These are phyloP conservation scores for Machimus rusticus DNA, from an alignment of 2,888 invertebrate species.

Conservation along the genomic window DNA sequence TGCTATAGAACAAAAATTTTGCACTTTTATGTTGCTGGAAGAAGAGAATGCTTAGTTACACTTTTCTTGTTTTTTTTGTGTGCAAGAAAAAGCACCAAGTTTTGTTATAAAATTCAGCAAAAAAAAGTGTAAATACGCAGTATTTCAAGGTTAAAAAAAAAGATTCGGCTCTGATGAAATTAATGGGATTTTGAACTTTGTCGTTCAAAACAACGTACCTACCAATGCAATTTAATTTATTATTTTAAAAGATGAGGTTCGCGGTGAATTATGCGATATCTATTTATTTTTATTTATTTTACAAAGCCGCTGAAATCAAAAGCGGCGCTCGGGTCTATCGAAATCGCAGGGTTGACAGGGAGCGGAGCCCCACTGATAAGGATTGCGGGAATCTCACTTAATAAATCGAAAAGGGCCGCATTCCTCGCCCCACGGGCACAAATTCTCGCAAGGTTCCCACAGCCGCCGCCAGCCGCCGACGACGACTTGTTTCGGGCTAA, in stretches of 20 bases:
- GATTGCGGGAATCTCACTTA: background rate
- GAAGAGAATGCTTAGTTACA: too few relatives aligned
- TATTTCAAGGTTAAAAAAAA: too few relatives aligned
- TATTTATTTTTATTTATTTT: background rate
- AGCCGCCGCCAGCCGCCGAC: background rate
- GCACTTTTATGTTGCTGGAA: too few relatives aligned
- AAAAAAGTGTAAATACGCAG: too few relatives aligned
- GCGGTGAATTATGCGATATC: background rate
- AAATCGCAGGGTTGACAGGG: background rate
- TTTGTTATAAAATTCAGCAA: too few relatives aligned
- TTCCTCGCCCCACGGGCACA: background rate
- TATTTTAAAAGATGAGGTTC: background rate
- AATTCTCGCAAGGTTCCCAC: background rate
- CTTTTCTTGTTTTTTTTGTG: too few relatives aligned
- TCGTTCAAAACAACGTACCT: too few relatives aligned
- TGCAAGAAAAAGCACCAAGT: too few relatives aligned
- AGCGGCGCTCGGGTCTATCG: background rate
- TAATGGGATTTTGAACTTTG: too few relatives aligned
- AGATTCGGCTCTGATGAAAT: too few relatives aligned
- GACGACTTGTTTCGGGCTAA: constrained; percentile 17
- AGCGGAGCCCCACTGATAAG: background rate
- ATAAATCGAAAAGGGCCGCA: background rate
- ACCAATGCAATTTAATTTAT: background rate
- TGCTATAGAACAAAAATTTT: too few relatives aligned
- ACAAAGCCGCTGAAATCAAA: background rate